Percentiles rank a stretch among this genome's conserved stretches.
phyloP scores from a whole-genome alignment of 2,888 invertebrate genomes.

The Digitonthophagus gazella region DNA sequence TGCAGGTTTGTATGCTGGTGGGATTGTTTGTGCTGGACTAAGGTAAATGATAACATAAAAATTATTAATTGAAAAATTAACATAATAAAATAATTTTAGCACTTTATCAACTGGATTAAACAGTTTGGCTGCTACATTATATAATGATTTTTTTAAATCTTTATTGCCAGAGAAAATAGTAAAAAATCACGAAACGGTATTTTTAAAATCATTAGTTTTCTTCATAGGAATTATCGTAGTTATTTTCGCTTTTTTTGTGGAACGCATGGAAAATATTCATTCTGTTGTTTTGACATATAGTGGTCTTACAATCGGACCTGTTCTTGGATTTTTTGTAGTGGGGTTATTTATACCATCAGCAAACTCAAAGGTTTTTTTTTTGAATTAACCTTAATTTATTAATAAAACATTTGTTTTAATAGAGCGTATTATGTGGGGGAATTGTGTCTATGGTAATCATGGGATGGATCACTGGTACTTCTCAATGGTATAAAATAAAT shows the following conservation, averaged over 20 bases:
- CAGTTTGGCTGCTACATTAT: constrained; percentile 61
- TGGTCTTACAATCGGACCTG: constrained; percentile 63
- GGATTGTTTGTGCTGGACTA: constrained; percentile 71
- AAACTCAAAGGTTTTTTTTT: constrained; percentile 59
- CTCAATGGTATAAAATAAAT: constrained; percentile 35
- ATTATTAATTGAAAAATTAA: too few relatives aligned
- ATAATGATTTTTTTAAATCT: constrained; percentile 62
- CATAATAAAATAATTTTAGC: constrained; percentile 51
- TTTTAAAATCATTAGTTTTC: constrained; percentile 57
- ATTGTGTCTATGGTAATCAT: constrained; percentile 19
- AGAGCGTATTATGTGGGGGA: constrained; percentile 22
- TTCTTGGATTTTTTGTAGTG: constrained; percentile 64
- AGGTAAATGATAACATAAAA: constrained; percentile 49
- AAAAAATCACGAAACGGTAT: constrained; percentile 56
- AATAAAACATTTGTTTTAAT: too few relatives aligned
- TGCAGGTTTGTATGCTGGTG: constrained; percentile 72
- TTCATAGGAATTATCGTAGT: constrained; percentile 68
- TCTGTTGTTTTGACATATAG: constrained; percentile 62
- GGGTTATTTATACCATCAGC: constrained; percentile 67
- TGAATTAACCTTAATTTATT: too few relatives aligned
- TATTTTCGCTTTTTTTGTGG: constrained; percentile 63
- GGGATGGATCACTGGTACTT: constrained; percentile 30
- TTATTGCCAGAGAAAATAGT: constrained; percentile 54
- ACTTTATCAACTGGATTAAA: constrained; percentile 64
- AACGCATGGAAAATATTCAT: constrained; percentile 65